Base-by-base conservation (phyloP, 2,113 vertebrate species). In the Xiphorhynchus elegans region DNA sequence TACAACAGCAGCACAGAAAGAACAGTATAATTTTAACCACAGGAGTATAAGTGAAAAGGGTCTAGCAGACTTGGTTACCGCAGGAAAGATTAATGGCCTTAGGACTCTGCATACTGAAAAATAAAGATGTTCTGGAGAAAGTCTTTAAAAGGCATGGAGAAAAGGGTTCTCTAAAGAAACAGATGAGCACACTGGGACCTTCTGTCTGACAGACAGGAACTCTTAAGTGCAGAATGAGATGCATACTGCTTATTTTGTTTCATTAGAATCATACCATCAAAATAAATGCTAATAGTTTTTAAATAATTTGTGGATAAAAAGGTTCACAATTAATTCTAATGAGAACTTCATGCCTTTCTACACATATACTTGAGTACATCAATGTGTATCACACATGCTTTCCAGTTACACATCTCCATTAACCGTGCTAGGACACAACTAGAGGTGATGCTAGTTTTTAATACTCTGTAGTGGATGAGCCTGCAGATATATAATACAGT, bases 271-370 rank as follows among this genome's bases (percentile, higher is more conserved):
- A 17, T 72, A 89, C 60, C 7, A 84, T 55, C 24, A 92, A 84
- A 94, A 69, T 31, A 87, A 84, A 92, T 35, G 56, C 18, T 74
- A 86, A 66, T 23, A 84, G 3, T 77, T 91, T 31, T 42, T 35
- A 83, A 87, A 72, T 35, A 68, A 94, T 79, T 73, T 26, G 8
- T 39, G 72, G 59, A 35, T 66, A 53, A 82, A 93, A 88, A 93
- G 29, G 40, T 23, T 73, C 60, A 63, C 13, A 67, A 75, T 47
- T 70, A 70, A 82, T 72, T 87, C 47, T 52, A 50, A 69, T 11
- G 14, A 93, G 55, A 97, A 95, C 68, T 97, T 74, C 28, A 94
- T 35, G 56, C 6, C 37, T 62, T 84, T 91, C 50, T 85, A 69
- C 47, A 89, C 21, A 82, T 58, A 50, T 3, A 75, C 13, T 21